Conservation (phyloP, 2,888 invertebrate genomes). For the Ichneumoninae sp. region DNA sequence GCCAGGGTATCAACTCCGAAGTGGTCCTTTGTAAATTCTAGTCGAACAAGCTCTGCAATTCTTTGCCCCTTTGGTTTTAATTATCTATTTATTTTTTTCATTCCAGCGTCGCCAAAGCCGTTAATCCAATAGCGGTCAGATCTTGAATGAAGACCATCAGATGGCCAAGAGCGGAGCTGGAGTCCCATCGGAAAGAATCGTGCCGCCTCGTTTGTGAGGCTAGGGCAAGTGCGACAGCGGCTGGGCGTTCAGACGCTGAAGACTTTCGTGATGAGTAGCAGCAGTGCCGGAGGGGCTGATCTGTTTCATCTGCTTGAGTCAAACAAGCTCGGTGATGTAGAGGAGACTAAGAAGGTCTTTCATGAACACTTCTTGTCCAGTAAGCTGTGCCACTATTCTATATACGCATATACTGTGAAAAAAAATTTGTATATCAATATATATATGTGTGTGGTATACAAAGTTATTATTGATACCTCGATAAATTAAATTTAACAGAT, state of each 20-base stretch:
- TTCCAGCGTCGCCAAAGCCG: conserved; percentile 22
- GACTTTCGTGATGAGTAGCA: conserved; percentile 75
- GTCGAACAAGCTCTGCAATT: background rate
- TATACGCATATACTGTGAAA: background rate
- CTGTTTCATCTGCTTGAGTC: conserved; percentile 89
- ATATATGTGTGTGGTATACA: background rate
- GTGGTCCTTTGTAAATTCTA: background rate
- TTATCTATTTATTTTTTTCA: background rate
- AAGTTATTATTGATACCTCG: background rate
- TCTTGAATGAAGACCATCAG: conserved; percentile 66
- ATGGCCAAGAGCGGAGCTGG: conserved; percentile 62
- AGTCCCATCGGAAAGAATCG: conserved; percentile 45
- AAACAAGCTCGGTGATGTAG: conserved; percentile 88
- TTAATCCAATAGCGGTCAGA: conserved; percentile 22
- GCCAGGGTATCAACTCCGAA: background rate
- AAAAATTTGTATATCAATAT: background rate
- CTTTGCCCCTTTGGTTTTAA: background rate
- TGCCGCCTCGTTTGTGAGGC: conserved; percentile 32
- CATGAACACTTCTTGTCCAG: conserved; percentile 90
- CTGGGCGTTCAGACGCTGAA: conserved; percentile 47
- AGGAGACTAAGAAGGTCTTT: conserved; percentile 89
- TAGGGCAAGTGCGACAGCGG: conserved; percentile 32
- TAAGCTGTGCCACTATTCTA: conserved; percentile 83
- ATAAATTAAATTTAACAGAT: background rate
- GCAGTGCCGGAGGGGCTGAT: conserved; percentile 84